Evolutionary conservation across 2,113 vertebrate genomes (phyloP), one percentile per base, ranked within the genome.

Genomic region (Semnornis frantzii): DNA sequence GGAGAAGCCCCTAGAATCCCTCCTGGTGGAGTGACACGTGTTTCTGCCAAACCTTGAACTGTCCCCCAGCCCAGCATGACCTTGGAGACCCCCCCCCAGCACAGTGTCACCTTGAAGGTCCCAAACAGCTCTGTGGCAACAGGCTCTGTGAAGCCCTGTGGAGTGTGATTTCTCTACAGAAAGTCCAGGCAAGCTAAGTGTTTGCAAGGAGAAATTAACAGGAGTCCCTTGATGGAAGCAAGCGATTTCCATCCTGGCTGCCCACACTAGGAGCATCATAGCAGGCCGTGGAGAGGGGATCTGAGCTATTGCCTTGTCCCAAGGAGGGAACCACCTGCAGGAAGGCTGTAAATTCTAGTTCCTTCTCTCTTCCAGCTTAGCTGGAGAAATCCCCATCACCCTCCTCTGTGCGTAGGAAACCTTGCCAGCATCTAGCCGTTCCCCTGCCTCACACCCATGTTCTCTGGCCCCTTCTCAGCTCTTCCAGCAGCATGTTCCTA

Each of bases 391-490:
- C 31, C 25, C 48, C 42, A 18, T 9, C 52, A 39, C 39, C 31
- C 65, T 64, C 64, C 31, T 58, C 70, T 72, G 28, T 65, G 23
- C 0, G 0, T 60, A 48, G 62, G 60, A 92, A 76, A 7, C 48
- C 37, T 31, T 87, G 68, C 79, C 94, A 93, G 85, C 37, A 8
- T 52, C 69, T 85, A 75, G n/a, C 57, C 85, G 13, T 80, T 71
- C 65, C 83, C 65, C 64, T 93, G 57, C 85, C 54, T 83, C 88
- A 88, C 90, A 81, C 80, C 73, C 85, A 9, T 85, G 60, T 71
- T 85, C 78, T 48, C 84, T 96, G 93, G 65, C 48, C 30, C 34
- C 24, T 83, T 93, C 82, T 82, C 87, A 91, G 58, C 76, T 83
- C 79, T 76, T 87, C 82, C 76, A 88, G 90, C 69, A 94, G 79